Conservation (phyloP, 2,113 vertebrate species). For the Manacus vitellinus region DNA sequence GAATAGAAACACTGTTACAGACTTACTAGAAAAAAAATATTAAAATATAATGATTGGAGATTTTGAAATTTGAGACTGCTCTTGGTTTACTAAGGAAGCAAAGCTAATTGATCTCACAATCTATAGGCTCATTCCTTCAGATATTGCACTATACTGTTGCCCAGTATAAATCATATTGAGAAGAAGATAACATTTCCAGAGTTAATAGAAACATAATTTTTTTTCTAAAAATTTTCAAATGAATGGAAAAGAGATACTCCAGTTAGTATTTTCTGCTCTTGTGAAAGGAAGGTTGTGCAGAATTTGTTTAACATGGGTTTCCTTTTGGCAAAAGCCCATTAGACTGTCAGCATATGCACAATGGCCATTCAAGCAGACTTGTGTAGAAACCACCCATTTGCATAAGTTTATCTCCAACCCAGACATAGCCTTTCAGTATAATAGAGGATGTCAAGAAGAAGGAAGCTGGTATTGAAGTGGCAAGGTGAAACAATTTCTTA, state of each 20-base stretch:
- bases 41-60: not conserved
- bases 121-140: not conserved
- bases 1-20: not conserved
- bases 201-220: not conserved
- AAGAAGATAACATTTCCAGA: not conserved
- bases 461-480: not conserved
- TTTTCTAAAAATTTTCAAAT: not conserved
- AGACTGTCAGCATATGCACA: not conserved
- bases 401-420: not conserved
- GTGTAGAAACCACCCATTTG: fast-evolving
- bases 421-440: not conserved
- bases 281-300: not conserved
- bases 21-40: not conserved
- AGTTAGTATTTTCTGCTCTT: not conserved
- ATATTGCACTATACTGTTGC: not conserved
- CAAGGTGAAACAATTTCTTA: not conserved
- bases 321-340: not conserved
- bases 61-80: not conserved
- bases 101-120: not conserved
- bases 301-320: not conserved
- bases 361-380: not conserved
- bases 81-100: not conserved
- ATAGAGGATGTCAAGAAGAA: not conserved
- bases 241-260: not conserved
- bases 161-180: not conserved